Evolutionary conservation across 2,888 invertebrate species (phyloP), one percentile per base, ranked within the genome.

Genomic region (Spialia ferax): DNA sequence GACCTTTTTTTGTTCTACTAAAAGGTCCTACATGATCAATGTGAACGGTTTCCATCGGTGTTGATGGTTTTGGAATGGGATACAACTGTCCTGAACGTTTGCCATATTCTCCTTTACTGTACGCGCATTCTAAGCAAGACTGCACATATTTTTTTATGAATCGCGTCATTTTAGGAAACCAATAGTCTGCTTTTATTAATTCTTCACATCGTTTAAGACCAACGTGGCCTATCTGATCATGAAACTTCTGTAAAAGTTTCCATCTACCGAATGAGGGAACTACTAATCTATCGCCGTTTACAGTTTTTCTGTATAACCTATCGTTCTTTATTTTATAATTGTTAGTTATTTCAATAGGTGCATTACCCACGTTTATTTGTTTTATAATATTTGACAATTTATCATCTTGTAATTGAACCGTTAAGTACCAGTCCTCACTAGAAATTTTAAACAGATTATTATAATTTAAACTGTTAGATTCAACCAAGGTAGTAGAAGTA

Each of bases 191-290:
- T 70, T 79, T 81, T 23, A 80, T 75, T 8, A 78, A 20, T 4
- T 74, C 72, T 11, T n/a, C 38, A 42, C 76, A 76, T 11, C 70
- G 64, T 20, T 77, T 63, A 1, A 76, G 64, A 0, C 77, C 76
- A 8, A 75, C 68, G 60, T 82, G 78, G 0, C 82, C 80, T 13
- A 81, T 76, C 1, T 81, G 75, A 60, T 82, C 79, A 61, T 80
- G 81, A 57, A 75, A 73, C 75, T 77, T 79, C 23, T 78, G 77
- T 0, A 78, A 11, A 10, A 81, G 66, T 68, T 70, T 78, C 74
- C 79, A 83, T 5, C 77, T 64, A 42, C 79, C 78, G 2, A 15
- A 38, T n/a, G 55, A 57, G 0, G 79, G 80, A 0, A 80, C 80
- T 35, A 77, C 74, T 3, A 80, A 70, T 23, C 76, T 67, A 45